Base-by-base conservation (phyloP, 35 echinoderm and acorn worm species). In the Ptychodera flava region DNA sequence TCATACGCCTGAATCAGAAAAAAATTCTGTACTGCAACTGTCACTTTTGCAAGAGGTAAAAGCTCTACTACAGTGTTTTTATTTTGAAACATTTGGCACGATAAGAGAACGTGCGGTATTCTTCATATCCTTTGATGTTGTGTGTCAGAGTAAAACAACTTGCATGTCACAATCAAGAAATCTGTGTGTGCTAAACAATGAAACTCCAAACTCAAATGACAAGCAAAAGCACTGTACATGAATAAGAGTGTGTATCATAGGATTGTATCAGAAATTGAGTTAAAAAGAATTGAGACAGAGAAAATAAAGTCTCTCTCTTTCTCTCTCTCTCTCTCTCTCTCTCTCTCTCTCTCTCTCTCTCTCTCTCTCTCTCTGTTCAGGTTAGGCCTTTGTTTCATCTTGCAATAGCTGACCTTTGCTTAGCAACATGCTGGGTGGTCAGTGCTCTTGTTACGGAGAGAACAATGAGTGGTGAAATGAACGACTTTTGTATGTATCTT, bases 371-470 rank as follows among this genome's bases (percentile, higher is more conserved):
- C 33, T 1, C 0, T 31, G 0, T 88, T 22, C 0, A 91, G 89
- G 79, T 91, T 0, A 34, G 89, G 1, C 89, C 89, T 28, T 33
- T 91, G 80, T 91, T 91, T 53, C 89, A 91, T 52, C 80, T 91
- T 22, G 78, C 89, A 28, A 27, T 86, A 27, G 89, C 89, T 28
- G 89, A 91, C 82, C 33, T 91, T 16, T 35, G 45, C 6, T 79
- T 91, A 0, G 83, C 84, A 22, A 75, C 86, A 14, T 91, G 89
- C 64, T 91, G 89, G 89, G 37, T 91, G 1, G 31, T 86, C 16
- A 84, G 89, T 27, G 89, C 89, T n/a, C n/a, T n/a, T 1, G 78
- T 45, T 1, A n/a, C 86, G 35, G 86, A 84, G 89, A 85, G 45
- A 12, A 6, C 22, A 64, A 22, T 64, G 22, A 12, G 45, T 81